These are phyloP conservation scores for Orycteropus afer DNA, from an alignment of 2,113 vertebrate genomes.

Conservation along the genomic window DNA sequence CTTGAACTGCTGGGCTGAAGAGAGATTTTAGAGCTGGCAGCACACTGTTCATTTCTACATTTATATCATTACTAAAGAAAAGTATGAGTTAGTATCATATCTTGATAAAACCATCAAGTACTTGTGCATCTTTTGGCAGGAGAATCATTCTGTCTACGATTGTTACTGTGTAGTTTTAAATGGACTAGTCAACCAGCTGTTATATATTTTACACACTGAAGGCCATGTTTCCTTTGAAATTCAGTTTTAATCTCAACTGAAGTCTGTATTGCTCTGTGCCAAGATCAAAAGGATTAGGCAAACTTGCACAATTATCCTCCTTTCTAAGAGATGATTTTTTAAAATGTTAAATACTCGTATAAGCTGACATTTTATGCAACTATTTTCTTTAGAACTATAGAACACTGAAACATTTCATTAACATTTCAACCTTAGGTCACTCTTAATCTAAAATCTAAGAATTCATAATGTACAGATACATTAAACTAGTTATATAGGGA, in stretches of 20 bases:
- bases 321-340: conserved; percentile 74
- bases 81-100: conserved; percentile 43
- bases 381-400: conserved; percentile 79
- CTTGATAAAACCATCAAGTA: conserved; percentile 72
- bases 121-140: conserved; percentile 46
- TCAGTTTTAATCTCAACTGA: conserved; percentile 79
- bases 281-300: conserved; percentile 79
- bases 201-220: conserved; percentile 82
- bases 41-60: not conserved
- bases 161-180: conserved; percentile 77
- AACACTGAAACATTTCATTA: conserved; percentile 82
- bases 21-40: conserved; percentile 40
- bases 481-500: conserved; percentile 49
- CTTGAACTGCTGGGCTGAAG: conserved; percentile 62
- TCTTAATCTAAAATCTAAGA: conserved; percentile 72
- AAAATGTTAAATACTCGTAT: conserved; percentile 73
- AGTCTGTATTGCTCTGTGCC: conserved; percentile 76
- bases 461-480: conserved; percentile 65
- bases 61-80: conserved; percentile 56
- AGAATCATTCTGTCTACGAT: conserved; percentile 57
- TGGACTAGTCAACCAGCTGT: conserved; percentile 79
- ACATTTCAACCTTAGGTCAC: conserved; percentile 77
- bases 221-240: conserved; percentile 84
- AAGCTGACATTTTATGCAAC: conserved; percentile 78
- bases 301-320: conserved; percentile 73